Base-by-base conservation (phyloP, 2,797 vertebrate genomes). In the Serranus cabrilla region DNA sequence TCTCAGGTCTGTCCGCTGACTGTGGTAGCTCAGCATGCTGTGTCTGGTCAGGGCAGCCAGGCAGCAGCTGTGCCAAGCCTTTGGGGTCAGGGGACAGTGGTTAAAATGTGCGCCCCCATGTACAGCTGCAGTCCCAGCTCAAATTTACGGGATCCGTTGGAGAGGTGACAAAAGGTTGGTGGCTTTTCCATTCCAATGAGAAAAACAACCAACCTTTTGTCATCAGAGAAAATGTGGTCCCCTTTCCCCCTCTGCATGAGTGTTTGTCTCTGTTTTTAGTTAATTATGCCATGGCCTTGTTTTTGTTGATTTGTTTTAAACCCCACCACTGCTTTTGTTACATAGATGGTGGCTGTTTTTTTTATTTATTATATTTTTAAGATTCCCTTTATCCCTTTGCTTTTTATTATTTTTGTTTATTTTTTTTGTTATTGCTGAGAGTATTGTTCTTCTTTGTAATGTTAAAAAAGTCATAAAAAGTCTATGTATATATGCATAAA, bases 111-210 rank as follows among this genome's bases (percentile, higher is more conserved):
- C 86, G 18, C 87, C 87, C 57, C 94, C 94, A 74, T 90, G 87
- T 84, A 87, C 92, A 80, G 87, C 93, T 88, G 84, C 92, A 78
- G 87, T 90, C 81, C 93, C 94, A 65, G 47, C 89, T 84, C 92
- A 95, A 88, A 93, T 91, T 88, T 94, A 94, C 82, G 94, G 94
- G 78, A 94, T 92, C 85, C 92, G 93, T 77, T 95, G 95, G 94
- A 96, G 84, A 96, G 93, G 95, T 96, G 96, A 93, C 95, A 96
- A 96, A 95, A 97, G 97, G 97, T 97, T 97, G 96, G 97, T 97
- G 94, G 95, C 91, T 92, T 87, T 96, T 96, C 88, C 88, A 85
- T 95, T 92, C 61, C 80, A 88, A 89, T 89, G 91, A 87, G 93
- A 95, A 94, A 93, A 94, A 90, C 84, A 85, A 87, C 93, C 95